These are phyloP conservation scores for Geotrypetes seraphini DNA, from an alignment of 2,797 vertebrate genomes.

Conservation along the genomic window DNA sequence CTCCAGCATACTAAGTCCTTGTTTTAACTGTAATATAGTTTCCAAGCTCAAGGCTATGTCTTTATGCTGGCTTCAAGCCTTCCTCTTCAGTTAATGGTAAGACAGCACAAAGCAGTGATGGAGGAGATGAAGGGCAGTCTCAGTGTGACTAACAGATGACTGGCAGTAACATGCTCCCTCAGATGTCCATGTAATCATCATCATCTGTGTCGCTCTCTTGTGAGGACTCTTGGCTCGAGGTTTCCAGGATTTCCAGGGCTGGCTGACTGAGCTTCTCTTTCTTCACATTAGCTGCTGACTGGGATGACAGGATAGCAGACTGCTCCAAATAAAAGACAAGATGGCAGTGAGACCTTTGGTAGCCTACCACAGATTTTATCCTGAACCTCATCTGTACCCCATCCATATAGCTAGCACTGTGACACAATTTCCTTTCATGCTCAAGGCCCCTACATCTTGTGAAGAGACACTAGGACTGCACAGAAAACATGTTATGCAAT, in stretches of 20 bases:
- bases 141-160: constrained; percentile 23
- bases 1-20: too few species aligned
- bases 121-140: constrained; percentile 18
- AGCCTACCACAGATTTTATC: not conserved
- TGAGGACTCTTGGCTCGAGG: constrained; percentile 94
- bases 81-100: constrained; percentile 21
- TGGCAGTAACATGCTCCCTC: constrained; percentile 27
- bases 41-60: too few species aligned
- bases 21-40: too few species aligned
- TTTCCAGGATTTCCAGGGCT: constrained; percentile 91
- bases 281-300: constrained; percentile 94
- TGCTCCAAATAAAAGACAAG: constrained; percentile 31
- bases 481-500: too few species aligned
- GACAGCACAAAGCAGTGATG: constrained; percentile 16
- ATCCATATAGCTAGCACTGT: accelerated
- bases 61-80: constrained; percentile 11
- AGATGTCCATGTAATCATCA: constrained; percentile 88
- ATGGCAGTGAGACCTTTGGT: not conserved
- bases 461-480: too few species aligned
- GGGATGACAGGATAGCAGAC: constrained; percentile 94
- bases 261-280: constrained; percentile 92
- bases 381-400: too few species aligned
- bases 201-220: constrained; percentile 95
- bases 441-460: too few species aligned
- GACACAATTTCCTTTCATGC: not conserved